Evolutionary conservation across 2,113 vertebrate species (phyloP), one percentile per base, ranked within the genome.

Genomic region (Parotia lawesii): DNA sequence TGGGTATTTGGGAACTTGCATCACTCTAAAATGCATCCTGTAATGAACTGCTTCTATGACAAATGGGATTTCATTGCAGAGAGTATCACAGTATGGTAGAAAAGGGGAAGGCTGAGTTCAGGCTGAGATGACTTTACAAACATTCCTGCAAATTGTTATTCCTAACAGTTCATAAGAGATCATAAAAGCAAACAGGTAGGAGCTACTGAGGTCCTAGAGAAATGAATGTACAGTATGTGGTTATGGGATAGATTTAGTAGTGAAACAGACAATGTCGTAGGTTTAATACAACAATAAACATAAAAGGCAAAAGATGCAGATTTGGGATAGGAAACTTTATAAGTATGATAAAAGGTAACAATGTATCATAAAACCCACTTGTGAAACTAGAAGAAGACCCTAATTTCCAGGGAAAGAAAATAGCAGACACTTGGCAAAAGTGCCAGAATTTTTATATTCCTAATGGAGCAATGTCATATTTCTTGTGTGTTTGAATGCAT

Each of bases 161-260:
- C 89, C 96, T 97, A 90, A 94, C 93, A 96, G 96, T 96, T 97
- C 95, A 77, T 96, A 86, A 95, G 96, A 93, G 88, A 97, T 97
- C 95, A 89, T 97, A 97, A 97, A 97, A 97, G 85, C 85, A 76
- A 95, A 83, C 65, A 94, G 95, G 87, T 97, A 96, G 97, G 96
- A 97, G 65, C 94, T 40, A 35, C 96, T 87, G 87, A 96, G 96
- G 96, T 97, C 91, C 90, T 94, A 51, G 95, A 97, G 92, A 97
- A 97, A 96, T 96, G 82, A 95, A 93, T 89, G 95, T 96, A 95
- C 85, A 85, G 79, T 83, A 67, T 96, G 95, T 97, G 95, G 92
- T 97, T 97, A 91, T 65, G 47, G 93, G 82, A 81, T 94, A 96
- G 96, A 94, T 97, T 97, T 97, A 94, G 85, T 78, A 96, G 82